Evolutionary conservation across 2,113 vertebrate genomes (phyloP).

Genomic region (Nipponia nippon): DNA sequence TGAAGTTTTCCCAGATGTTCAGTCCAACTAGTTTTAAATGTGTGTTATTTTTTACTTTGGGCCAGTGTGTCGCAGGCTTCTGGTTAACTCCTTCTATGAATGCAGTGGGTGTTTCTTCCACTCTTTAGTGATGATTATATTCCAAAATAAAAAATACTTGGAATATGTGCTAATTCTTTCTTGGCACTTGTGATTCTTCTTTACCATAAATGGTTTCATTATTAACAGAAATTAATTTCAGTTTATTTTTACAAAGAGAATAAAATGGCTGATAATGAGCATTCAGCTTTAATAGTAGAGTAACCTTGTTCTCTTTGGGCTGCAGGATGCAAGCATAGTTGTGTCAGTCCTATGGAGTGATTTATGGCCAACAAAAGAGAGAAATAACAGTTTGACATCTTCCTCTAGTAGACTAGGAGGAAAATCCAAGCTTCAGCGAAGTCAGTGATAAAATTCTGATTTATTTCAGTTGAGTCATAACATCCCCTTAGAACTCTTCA

Average conservation of each 20-base stretch:
- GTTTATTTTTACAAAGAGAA: neutral
- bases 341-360: neutral
- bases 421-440: neutral
- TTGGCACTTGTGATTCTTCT: neutral
- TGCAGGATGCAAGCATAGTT: neutral
- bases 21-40: neutral
- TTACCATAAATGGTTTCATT: neutral
- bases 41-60: neutral
- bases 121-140: neutral
- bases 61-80: neutral
- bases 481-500: neutral
- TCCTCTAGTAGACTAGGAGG: neutral
- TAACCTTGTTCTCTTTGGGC: neutral
- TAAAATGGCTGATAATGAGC: neutral
- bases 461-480: neutral
- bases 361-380: neutral
- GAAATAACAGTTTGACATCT: constrained; percentile 8
- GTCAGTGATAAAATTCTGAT: constrained; percentile 24
- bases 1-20: neutral
- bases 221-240: neutral
- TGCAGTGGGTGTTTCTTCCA: neutral
- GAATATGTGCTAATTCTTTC: neutral
- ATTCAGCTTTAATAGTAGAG: neutral
- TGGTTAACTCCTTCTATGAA: neutral
- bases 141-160: neutral